Conservation (phyloP, 2,113 vertebrate genomes). For the Trogon surrucura region DNA sequence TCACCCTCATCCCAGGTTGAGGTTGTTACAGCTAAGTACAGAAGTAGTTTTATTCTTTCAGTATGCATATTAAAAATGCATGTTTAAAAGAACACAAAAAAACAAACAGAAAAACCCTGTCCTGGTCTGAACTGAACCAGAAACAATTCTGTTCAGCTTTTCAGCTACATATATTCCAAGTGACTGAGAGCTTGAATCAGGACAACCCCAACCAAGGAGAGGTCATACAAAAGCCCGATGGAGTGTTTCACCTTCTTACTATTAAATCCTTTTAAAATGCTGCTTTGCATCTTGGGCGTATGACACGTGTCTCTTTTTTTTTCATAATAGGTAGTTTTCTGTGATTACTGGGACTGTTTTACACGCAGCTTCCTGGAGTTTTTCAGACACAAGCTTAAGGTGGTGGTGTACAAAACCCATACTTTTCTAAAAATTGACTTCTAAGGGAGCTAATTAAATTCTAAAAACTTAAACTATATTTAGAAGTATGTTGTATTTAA, state of each 20-base stretch:
- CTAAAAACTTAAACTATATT: neutral
- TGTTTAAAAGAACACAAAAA: neutral
- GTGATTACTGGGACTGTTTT: neutral
- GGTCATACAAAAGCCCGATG: neutral
- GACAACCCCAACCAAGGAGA: neutral
- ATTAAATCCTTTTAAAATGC: neutral
- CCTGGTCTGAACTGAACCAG: no score
- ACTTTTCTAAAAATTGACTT: neutral
- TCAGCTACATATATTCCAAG: no score
- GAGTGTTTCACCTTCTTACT: neutral
- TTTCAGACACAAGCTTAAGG: neutral
- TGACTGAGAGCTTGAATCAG: no score
- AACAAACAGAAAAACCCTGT: neutral
- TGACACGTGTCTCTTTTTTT: neutral
- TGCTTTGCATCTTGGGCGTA: neutral
- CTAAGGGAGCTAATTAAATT: neutral
- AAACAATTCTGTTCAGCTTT: no score
- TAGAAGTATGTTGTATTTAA: neutral
- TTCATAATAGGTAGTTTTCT: no score
- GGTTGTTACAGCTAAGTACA: neutral
- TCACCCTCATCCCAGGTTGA: neutral
- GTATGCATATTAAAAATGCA: neutral
- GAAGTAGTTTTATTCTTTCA: neutral
- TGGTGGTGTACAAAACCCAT: neutral
- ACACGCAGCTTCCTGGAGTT: neutral